Base-by-base conservation (phyloP, 2,888 invertebrate species). In the Pomacea canaliculata region DNA sequence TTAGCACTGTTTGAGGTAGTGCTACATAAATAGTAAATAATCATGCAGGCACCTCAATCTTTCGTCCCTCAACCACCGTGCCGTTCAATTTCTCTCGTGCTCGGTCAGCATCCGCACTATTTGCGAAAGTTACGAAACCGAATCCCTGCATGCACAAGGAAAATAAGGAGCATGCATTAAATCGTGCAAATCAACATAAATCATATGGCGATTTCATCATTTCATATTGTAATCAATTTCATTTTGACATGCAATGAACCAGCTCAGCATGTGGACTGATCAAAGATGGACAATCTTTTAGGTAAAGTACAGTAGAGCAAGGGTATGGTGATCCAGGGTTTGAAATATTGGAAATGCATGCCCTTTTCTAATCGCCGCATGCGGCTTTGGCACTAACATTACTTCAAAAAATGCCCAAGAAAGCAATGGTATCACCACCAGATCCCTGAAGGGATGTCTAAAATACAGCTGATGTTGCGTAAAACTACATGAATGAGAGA, bases 101-200 rank as follows among this genome's bases (percentile, higher is more conserved):
- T 95, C 97, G 96, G 95, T 99, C 99, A 94, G 99, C 99, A 94
- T 99, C 99, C 94, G 96, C 96, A 95, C 97, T 97, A 96, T 97
- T 97, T 95, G 98, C 98, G 97, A 99, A 99, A 95, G 99, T 99
- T 95, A 99, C 99, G 96, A 99, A 99, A 96, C 99, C 99, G 96
- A 99, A 99, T 95, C 99, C 99, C 99, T 99, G 96, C 95, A 89
- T 96, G 96, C 90, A 90, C 88, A 87, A 96, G 96, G 95, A 89
- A 81, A 83, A 82, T 80, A 79, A 83, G 80, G 80, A 79, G 81
- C 83, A 83, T 81, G 81, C 83, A 83, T 81, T 83, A 81, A 86
- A 85, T 84, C 87, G 87, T 87, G 87, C 88, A 87, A 85, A 85
- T 83, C 85, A 86, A 86, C 86, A 86, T 81, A 81, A 85, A 81